Evolutionary conservation across 2,113 vertebrate genomes (phyloP), one percentile per base, ranked within the genome.

Genomic region (Catagonus wagneri): DNA sequence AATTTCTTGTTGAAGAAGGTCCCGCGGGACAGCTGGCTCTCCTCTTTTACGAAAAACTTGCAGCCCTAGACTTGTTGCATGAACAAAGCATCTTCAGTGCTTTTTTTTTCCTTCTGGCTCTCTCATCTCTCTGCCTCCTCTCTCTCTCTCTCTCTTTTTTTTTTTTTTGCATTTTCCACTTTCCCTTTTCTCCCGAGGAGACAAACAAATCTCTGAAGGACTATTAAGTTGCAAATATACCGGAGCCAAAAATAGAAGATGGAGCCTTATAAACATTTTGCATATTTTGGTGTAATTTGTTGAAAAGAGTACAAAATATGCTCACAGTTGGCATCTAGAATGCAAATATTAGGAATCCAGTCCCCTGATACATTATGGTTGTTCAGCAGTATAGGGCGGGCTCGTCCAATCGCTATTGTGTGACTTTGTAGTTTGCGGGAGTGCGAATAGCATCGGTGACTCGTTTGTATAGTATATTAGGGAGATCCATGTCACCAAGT

Each of bases 241-340:
- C 23, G 0, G 96, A 98, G 95, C 97, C 97, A 97, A 97, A 98
- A 98, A 98, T 96, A 98, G 98, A 98, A 98, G 96, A 97, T 71
- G 89, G 96, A 98, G 95, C 98, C 98, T 98, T 96, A 98, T 97
- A 98, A 98, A 98, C 98, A 98, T 97, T 98, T 98, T 98, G 98
- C 95, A 98, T 98, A 98, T 98, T 98, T 98, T 97, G 97, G 95
- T 98, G 98, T 98, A 98, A 98, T 98, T 98, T 98, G 98, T 98
- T 98, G 98, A 98, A 98, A 98, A 97, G 97, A 98, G 95, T 93
- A 97, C 97, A 98, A 98, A 98, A 98, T 98, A 98, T 98, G 98
- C 98, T 98, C 98, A 97, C 96, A 98, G 98, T 98, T 98, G 98
- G 98, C 98, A 98, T 98, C 94, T 96, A 71, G 0, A 98, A 98